phyloP scores from a whole-genome alignment of 2,113 vertebrate species.

The Hippocampus comes region DNA sequence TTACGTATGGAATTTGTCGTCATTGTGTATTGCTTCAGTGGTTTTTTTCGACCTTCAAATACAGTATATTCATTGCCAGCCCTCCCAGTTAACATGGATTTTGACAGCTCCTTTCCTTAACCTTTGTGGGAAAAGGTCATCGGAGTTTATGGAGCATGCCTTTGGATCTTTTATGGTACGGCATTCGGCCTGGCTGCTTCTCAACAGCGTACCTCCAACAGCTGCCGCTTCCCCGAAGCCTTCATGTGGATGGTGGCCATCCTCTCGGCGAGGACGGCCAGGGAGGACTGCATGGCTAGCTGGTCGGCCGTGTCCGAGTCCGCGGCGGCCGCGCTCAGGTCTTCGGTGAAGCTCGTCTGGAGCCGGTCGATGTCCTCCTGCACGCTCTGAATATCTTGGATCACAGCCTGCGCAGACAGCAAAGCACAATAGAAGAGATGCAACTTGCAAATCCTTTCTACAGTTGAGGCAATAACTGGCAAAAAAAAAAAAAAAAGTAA shows the following conservation, averaged over 20 bases:
- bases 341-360: constrained; percentile 80
- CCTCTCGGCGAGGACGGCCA: constrained; percentile 86
- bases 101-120: too few relatives aligned
- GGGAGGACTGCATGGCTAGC: constrained; percentile 88
- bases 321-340: constrained; percentile 67
- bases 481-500: too few relatives aligned
- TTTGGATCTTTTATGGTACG: too few relatives aligned
- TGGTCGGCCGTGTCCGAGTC: constrained; percentile 85
- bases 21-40: neutral
- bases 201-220: constrained; percentile 79
- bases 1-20: neutral
- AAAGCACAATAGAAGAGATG: too few relatives aligned
- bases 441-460: neutral
- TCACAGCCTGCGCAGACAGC: constrained; percentile 73
- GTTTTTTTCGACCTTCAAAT: neutral
- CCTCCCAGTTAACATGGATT: too few relatives aligned
- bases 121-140: too few relatives aligned
- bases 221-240: constrained; percentile 85
- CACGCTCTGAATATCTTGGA: constrained; percentile 85
- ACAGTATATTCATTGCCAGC: too few relatives aligned
- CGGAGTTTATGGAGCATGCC: too few relatives aligned
- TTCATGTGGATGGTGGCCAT: constrained; percentile 98
- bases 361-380: constrained; percentile 88
- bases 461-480: too few relatives aligned
- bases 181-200: too few relatives aligned